Evolutionary conservation across 30 jellyfish, hydroid and myxozoan genomes (phyloP), one percentile per base, ranked within the genome.

Genomic region (Pelagia noctiluca): DNA sequence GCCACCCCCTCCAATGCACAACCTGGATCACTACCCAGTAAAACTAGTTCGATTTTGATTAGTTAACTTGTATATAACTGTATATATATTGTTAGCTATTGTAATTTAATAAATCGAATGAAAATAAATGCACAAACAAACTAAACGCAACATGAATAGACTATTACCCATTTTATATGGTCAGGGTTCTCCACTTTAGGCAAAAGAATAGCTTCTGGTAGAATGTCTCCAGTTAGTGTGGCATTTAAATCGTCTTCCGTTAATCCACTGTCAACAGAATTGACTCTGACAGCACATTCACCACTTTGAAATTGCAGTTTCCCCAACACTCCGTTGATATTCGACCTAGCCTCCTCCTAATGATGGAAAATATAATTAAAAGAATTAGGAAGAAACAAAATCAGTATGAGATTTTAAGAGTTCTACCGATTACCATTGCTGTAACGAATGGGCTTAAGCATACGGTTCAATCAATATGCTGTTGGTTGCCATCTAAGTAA

Each of bases 251-350:
- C 98, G 33, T 73, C 96, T 10, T 46, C 42, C 24, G 90, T 96
- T 10, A 86, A 84, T 29, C 84, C 96, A 80, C 95, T 93, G 65
- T 93, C 98, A 63, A 93, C 86, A 2, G 96, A 76, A 69, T 93
- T 93, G 11, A 93, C 93, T 33, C 98, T 76, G 3, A 93, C 97
- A 64, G 96, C 93, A 75, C 88, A 83, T 30, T 93, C 97, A 30
- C 92, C 89, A 36, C 82, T 26, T 30, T 75, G 48, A 52, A 82
- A 82, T 35, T 71, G 75, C 3, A 93, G 33, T 49, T 25, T 64
- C 5, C 89, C 91, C 48, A 91, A 69, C 54, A 83, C 12, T 36
- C 76, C 78, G 34, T 66, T 29, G 7, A 82, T 93, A 57, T 65
- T 88, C 5, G 31, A 19, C 50, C 98, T 76, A 32, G 97, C 96